Percentiles rank a stretch among this genome's conserved stretches.
These are phyloP conservation scores for Tachysurus fulvidraco DNA, from an alignment of 2,113 vertebrate species.

Conservation along the genomic window DNA sequence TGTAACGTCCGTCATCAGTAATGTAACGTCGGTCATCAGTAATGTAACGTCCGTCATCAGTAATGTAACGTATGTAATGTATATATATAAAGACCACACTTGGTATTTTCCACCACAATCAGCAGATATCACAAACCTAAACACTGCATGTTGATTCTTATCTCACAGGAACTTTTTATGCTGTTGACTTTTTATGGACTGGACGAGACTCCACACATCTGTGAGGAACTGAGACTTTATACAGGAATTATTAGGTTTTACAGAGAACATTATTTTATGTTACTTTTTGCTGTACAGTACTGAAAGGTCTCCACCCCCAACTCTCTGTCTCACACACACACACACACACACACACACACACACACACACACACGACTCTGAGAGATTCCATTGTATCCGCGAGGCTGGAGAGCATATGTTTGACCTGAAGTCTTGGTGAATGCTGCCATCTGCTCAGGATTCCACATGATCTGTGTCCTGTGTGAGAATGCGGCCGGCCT, in stretches of 20 bases:
- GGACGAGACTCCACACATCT: background rate
- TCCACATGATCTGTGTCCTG: constrained; percentile 49
- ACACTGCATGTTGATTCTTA: no score
- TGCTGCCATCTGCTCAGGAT: constrained; percentile 58
- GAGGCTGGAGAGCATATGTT: constrained; percentile 53
- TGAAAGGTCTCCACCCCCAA: constrained; percentile 7
- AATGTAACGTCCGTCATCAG: no score
- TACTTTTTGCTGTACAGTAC: constrained; percentile 45
- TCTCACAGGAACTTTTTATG: background rate
- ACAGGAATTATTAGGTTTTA: background rate
- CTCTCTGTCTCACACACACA: background rate
- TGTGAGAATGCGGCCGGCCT: constrained; percentile 52
- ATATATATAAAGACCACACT: background rate
- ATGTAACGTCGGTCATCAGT: no score
- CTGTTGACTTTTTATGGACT: background rate
- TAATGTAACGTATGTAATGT: no score
- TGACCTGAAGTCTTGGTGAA: constrained; percentile 51
- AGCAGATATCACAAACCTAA: background rate
- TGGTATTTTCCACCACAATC: background rate
- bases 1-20: no score
- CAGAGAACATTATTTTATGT: background rate
- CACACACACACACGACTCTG: constrained; percentile 1
- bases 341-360: constrained; percentile 9
- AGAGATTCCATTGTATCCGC: constrained; percentile 49
- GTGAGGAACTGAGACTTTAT: background rate